Conservation (phyloP, 2,888 invertebrate species). For the Scotopteryx bipunctaria region DNA sequence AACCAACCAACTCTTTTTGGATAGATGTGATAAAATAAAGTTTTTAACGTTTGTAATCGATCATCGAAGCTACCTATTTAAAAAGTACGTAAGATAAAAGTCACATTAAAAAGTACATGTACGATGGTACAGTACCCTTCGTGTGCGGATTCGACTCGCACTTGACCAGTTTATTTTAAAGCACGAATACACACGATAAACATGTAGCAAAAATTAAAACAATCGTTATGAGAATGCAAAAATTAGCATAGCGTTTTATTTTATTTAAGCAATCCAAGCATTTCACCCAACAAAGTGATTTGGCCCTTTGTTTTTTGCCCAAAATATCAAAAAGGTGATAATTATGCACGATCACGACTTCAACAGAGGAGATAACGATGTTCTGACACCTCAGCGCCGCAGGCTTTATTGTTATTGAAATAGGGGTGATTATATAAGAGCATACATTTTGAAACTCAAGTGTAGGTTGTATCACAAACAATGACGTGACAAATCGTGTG, state of each 20-base stretch:
- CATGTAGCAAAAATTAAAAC: neutral
- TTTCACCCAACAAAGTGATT: slow-evolving; percentile 16
- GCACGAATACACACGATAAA: neutral
- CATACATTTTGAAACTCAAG: slow-evolving; percentile 14
- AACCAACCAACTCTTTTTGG: too few relatives aligned
- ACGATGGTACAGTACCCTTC: too few relatives aligned
- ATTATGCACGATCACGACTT: slow-evolving; percentile 41
- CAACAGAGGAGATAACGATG: slow-evolving; percentile 31
- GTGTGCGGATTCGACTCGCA: too few relatives aligned
- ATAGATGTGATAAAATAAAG: too few relatives aligned
- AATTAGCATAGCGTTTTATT: slow-evolving; percentile 1
- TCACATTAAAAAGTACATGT: too few relatives aligned
- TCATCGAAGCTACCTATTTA: too few relatives aligned
- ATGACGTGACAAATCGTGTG: slow-evolving; percentile 48
- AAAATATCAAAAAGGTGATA: slow-evolving; percentile 25
- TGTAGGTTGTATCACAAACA: slow-evolving; percentile 45
- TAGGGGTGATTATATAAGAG: slow-evolving; percentile 12
- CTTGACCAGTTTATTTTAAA: too few relatives aligned
- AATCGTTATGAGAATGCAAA: neutral
- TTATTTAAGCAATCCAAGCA: slow-evolving; percentile 16
- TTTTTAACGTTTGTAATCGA: too few relatives aligned
- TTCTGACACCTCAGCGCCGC: slow-evolving; percentile 16
- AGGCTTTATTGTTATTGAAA: slow-evolving; percentile 1
- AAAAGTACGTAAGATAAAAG: too few relatives aligned
- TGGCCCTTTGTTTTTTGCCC: slow-evolving; percentile 22